These are phyloP conservation scores for Chelonia mydas DNA, from an alignment of 2,797 vertebrate genomes.

Conservation along the genomic window DNA sequence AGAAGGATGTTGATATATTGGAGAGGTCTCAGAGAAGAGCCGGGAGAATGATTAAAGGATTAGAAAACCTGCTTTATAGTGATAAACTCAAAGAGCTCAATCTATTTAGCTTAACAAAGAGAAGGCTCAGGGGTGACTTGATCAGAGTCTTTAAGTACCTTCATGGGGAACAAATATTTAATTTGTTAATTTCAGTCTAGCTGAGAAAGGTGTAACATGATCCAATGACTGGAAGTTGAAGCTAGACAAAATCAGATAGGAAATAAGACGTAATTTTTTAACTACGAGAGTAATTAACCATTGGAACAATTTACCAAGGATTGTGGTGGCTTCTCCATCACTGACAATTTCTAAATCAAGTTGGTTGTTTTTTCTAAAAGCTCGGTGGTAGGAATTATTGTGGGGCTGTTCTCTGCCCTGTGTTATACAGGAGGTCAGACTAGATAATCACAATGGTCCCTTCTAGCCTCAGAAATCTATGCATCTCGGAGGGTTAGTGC, in stretches of 20 bases:
- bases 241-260: background rate
- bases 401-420: too few relatives aligned
- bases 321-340: too few relatives aligned
- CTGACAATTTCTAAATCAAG: too few relatives aligned
- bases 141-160: background rate
- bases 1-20: background rate
- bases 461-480: too few relatives aligned
- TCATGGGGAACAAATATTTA: background rate
- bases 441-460: too few relatives aligned
- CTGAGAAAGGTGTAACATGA: background rate
- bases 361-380: too few relatives aligned
- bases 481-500: background rate
- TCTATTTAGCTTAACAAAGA: background rate
- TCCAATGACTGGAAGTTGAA: background rate
- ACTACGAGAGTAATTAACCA: background rate
- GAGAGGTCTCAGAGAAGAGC: background rate
- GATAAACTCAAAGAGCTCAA: background rate
- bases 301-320: background rate
- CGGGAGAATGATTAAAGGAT: background rate
- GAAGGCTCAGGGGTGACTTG: background rate
- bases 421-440: too few relatives aligned
- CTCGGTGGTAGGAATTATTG: too few relatives aligned
- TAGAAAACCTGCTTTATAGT: background rate
- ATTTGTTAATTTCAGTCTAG: background rate
- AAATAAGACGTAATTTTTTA: background rate